Evolutionary conservation across 2,113 vertebrate species (phyloP).

Genomic region (Lophotis ruficrista): DNA sequence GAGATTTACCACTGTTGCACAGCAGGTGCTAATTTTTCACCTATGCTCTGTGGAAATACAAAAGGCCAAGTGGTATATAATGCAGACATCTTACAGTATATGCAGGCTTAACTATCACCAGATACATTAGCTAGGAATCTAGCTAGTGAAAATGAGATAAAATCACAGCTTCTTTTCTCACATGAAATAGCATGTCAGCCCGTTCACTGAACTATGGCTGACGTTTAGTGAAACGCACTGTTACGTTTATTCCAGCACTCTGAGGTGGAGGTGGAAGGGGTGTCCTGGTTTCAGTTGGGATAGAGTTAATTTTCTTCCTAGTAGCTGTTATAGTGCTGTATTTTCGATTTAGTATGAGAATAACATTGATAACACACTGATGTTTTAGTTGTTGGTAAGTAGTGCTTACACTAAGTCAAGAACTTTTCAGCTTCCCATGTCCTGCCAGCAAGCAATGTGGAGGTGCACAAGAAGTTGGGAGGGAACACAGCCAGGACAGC

Average conservation of each 20-base stretch:
- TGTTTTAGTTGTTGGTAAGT: no score
- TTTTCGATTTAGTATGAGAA: no score
- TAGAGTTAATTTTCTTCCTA: no score
- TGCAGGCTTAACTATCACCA: constrained; percentile 11
- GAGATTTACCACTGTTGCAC: constrained; percentile 4
- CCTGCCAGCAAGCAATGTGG: no score
- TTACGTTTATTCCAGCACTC: constrained; percentile 28
- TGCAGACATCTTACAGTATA: constrained; percentile 42
- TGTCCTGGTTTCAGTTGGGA: no score
- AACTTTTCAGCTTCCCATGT: no score
- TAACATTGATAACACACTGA: no score
- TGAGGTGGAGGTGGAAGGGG: not conserved
- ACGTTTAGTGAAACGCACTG: constrained; percentile 49
- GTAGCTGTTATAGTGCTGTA: no score
- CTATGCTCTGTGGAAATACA: constrained; percentile 12
- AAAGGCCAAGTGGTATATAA: not conserved
- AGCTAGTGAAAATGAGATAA: constrained; percentile 64
- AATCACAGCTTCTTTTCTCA: constrained; percentile 43
- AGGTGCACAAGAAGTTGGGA: no score
- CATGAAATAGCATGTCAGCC: constrained; percentile 49
- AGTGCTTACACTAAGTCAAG: no score
- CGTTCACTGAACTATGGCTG: constrained; percentile 50
- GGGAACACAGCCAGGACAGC: no score
- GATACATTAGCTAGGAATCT: constrained; percentile 55
- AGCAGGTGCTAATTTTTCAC: constrained; percentile 47